Percentiles rank a stretch among this genome's conserved stretches.
phyloP scores from a whole-genome alignment of 2,113 vertebrate genomes.

The Ceratotherium simum region DNA sequence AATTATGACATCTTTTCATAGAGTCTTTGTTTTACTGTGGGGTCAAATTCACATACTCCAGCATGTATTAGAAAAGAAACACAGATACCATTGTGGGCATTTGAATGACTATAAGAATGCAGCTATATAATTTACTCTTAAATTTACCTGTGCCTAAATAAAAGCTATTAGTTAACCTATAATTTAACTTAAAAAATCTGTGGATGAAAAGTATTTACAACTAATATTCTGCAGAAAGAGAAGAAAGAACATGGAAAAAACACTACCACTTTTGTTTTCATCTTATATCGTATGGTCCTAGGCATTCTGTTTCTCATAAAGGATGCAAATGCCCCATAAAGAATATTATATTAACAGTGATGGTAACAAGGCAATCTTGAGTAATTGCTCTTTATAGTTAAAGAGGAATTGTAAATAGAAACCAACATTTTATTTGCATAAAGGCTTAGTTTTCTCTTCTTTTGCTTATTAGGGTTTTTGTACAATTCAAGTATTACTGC shows the following conservation, averaged over 20 bases:
- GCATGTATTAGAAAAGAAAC: conserved; percentile 25
- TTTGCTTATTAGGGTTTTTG: not conserved
- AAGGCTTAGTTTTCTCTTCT: not conserved
- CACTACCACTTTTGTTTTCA: not conserved
- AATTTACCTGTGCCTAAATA: not conserved
- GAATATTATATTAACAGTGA: not conserved
- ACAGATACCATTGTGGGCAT: not conserved
- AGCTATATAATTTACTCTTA: not conserved
- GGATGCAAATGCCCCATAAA: not conserved
- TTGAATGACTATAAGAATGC: not conserved
- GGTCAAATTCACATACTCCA: not conserved
- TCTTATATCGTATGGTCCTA: not conserved
- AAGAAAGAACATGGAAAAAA: not conserved
- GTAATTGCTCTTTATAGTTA: not conserved
- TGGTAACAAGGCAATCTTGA: not conserved
- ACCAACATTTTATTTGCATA: not conserved
- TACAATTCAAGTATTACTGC: not conserved
- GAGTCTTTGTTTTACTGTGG: not conserved
- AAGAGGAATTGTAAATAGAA: not conserved
- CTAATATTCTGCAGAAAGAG: not conserved
- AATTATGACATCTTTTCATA: conserved; percentile 45
- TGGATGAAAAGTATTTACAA: not conserved
- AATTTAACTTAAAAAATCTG: not conserved
- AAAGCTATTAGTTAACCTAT: not conserved
- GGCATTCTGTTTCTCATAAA: not conserved